A percentile compares a stretch with the other conserved stretches of the same genome.
These are phyloP conservation scores for Zaprionus kolodkinae DNA, from an alignment of 1,140 invertebrate species.

Conservation along the genomic window DNA sequence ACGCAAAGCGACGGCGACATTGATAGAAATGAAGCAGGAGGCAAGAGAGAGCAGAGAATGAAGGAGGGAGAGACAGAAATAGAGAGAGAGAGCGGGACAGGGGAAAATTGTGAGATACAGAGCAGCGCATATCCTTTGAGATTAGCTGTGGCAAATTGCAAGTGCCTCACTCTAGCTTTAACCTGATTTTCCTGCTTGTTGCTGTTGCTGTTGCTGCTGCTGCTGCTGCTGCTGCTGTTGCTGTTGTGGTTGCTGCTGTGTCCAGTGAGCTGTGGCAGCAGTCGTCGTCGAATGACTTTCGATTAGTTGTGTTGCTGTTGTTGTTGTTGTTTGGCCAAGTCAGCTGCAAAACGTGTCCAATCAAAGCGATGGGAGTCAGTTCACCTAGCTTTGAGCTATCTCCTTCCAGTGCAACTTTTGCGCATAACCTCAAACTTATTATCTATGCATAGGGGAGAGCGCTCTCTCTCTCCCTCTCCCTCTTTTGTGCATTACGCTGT, in stretches of 20 bases:
- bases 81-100: background rate
- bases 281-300: conserved; percentile 52
- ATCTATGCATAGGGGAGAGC: background rate
- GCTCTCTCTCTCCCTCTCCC: background rate
- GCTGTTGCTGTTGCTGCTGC: conserved; percentile 15
- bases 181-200: conserved; percentile 2
- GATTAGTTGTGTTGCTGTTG: conserved; percentile 52
- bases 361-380: conserved; percentile 19
- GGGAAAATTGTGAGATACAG: background rate
- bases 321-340: conserved; percentile 37
- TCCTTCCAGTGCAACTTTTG: background rate
- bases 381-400: background rate
- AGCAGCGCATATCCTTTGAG: conserved; percentile 60
- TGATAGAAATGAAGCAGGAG: conserved; percentile 44
- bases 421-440: conserved; percentile 12
- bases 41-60: background rate
- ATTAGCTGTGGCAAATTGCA: conserved; percentile 69
- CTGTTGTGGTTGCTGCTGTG: conserved; percentile 11
- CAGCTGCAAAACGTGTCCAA: conserved; percentile 44
- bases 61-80: background rate
- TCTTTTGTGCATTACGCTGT: background rate
- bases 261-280: conserved; percentile 60
- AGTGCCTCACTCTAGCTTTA: conserved; percentile 9
- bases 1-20: conserved; percentile 40
- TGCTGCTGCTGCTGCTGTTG: conserved; percentile 3